Base-by-base conservation (phyloP, 2,797 vertebrate species). In the Arremon aurantiirostris region DNA sequence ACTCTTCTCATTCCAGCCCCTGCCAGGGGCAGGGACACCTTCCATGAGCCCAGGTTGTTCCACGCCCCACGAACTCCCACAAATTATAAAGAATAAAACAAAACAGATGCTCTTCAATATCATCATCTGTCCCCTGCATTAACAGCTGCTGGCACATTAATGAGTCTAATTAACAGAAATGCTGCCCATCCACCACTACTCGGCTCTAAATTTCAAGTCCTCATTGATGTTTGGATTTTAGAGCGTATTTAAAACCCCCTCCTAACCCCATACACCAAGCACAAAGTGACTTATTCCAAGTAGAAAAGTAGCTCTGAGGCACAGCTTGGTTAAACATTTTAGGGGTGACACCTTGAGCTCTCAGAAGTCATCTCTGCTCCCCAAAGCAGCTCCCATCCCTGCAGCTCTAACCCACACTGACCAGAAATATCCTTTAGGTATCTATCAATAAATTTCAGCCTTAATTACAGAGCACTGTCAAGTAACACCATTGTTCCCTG, bases 401-500 rank as follows among this genome's bases (percentile, higher is more conserved):
- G 41, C 79, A 91, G 73, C 63, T 60, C 66, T 42, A 44, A 80
- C 14, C 82, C 60, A 55, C 2, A 2, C 9, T 0, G 0, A 32
- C 65, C 32, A 35, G 37, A 63, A 87, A 71, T 63, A 55, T 27
- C 75, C 72, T 81, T 59, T 32, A 79, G 71, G 76, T 93, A 61
- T 59, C 90, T 28, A 55, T 55, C 82, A 78, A 1, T 76, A 47
- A 24, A 65, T 69, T 91, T 28, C 82, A 87, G 82, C 65, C 93
- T 76, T 75, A 89, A 93, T 89, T 78, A 78, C 84, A 75, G 92
- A 71, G 39, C 2, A 1, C 47, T 72, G 9, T 78, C 61, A 81
- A 89, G 46, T 75, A 83, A 59, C 55, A 22, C 61, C 14, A 63
- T 65, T 88, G 94, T 63, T 87, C 65, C 84, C 76, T 18, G 37